Base-by-base conservation (phyloP, 2,888 invertebrate species). In the Tetragonula carbonaria region DNA sequence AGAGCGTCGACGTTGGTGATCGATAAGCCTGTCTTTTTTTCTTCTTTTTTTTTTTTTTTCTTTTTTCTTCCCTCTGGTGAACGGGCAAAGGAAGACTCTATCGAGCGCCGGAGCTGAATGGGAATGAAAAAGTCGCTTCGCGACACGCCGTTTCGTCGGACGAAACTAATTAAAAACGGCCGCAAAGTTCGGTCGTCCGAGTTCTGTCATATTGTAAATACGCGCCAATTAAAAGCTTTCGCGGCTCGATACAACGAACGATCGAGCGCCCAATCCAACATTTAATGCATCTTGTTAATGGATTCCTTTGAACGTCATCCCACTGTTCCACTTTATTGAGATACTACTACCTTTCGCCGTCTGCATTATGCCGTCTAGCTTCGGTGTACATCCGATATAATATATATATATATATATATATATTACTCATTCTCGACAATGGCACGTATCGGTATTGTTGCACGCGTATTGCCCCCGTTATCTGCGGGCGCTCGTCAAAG, bases 311-410 rank as follows among this genome's bases (percentile, higher is more conserved):
- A 16, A 67, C 57, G 38, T 38, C 53, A 78, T n/a, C 2, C 16
- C 21, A 33, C 51, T 13, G 45, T 78, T 55, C 45, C 21, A 23
- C 53, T 33, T 68, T 45, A 63, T 74, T 21, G 63, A 80, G 72
- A 82, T 28, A 74, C 23, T n/a, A 74, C 23, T 63, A 62, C 45
- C 67, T 33, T 82, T 72, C 57, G 38, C 55, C 38, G 55, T 51
- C n/a, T 28, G 55, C 23, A 28, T 67, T 66, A 50, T 38, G 55
- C n/a, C 33, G 28, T 33, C 33, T 33, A 33, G 3, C 21, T 6
- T 33, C n/a, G 33, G 33, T 21, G 6, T 33, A 18, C n/a, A 62
- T 23, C 62, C 53, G 45, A 45, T 45, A 8, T 38, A 6, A 38
- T 38, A 38, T 38, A 8, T 45, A 45, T 45, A 8, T 45, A 38